Conservation (phyloP, 2,797 vertebrate species). For the Pelochelys cantorii region DNA sequence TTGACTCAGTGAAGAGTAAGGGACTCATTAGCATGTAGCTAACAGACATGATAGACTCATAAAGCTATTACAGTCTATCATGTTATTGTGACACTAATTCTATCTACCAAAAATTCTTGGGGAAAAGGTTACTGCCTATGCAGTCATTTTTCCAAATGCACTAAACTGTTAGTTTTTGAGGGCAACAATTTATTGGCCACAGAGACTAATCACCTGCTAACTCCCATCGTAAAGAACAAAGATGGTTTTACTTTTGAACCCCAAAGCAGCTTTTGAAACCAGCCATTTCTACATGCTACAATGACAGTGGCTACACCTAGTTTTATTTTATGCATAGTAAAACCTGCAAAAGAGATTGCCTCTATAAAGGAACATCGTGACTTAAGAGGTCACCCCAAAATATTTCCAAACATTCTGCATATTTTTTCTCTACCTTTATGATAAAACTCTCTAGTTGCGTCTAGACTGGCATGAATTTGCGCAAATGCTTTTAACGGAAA, state of each 20-base stretch:
- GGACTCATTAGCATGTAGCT: constrained; percentile 59
- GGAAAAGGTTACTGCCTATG: constrained; percentile 63
- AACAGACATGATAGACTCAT: constrained; percentile 50
- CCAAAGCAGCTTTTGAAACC: constrained; percentile 9
- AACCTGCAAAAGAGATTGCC: not conserved
- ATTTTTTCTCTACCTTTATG: rapidly evolving
- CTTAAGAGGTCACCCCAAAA: not conserved
- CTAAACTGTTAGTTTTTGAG: constrained; percentile 27
- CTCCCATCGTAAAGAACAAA: constrained; percentile 28
- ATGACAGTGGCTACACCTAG: not conserved
- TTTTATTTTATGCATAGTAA: not conserved
- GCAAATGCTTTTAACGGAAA: too few relatives aligned
- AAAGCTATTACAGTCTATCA: constrained; percentile 48
- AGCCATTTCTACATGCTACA: not conserved
- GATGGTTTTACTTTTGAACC: constrained; percentile 21
- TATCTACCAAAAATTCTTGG: constrained; percentile 59
- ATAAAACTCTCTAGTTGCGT: not conserved
- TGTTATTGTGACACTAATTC: constrained; percentile 54
- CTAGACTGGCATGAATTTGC: too few relatives aligned
- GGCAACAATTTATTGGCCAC: not conserved
- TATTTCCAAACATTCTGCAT: not conserved
- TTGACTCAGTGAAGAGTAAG: constrained; percentile 51
- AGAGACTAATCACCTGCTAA: constrained; percentile 47
- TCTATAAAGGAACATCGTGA: not conserved
- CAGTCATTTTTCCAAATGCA: constrained; percentile 55